These are phyloP conservation scores for Tyto alba DNA, from an alignment of 2,113 vertebrate species.

Conservation along the genomic window DNA sequence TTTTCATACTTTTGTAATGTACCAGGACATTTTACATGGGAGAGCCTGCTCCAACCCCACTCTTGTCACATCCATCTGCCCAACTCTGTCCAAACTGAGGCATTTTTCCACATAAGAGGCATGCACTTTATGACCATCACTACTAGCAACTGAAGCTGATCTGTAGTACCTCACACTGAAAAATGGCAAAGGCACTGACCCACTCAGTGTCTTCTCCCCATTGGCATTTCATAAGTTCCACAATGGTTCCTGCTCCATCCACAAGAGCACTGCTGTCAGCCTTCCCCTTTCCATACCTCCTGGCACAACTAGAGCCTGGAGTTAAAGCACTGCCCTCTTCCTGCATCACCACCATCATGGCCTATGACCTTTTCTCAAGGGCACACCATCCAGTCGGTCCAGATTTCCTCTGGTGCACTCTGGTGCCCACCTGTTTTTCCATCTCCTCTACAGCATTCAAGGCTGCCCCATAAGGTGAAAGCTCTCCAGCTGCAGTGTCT, in stretches of 20 bases:
- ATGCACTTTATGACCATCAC: neutral
- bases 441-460: neutral
- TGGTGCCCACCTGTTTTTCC: neutral
- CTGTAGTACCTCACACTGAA: neutral
- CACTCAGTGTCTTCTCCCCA: neutral
- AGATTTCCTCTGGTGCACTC: neutral
- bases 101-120: neutral
- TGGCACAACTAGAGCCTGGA: neutral
- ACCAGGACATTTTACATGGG: neutral
- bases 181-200: neutral
- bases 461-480: neutral
- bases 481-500: neutral
- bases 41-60: neutral
- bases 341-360: neutral
- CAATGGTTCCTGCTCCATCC: neutral
- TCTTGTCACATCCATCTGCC: neutral
- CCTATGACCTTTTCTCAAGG: neutral
- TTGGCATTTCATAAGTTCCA: neutral
- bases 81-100: neutral
- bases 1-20: neutral
- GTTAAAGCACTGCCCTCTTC: neutral
- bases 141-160: neutral
- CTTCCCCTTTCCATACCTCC: neutral
- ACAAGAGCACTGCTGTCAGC: neutral
- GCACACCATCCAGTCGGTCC: neutral